Evolutionary conservation across 2,113 vertebrate genomes (phyloP).

Genomic region (Nibea albiflora): DNA sequence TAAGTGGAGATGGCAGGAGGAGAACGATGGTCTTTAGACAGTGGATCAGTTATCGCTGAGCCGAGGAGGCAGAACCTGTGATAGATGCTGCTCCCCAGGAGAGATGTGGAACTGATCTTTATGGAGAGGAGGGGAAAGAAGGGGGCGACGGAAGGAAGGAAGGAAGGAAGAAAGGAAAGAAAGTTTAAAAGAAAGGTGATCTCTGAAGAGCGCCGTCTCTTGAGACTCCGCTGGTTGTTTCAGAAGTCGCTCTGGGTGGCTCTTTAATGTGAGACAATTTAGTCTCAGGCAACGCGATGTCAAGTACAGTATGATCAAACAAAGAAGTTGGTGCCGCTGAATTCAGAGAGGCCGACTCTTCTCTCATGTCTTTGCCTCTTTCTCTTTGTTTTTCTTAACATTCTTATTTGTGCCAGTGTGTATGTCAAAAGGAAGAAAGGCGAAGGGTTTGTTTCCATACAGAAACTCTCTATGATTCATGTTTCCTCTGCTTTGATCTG

Average conservation of each 20-base stretch:
- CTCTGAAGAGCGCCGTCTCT: background rate
- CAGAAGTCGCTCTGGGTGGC: constrained; percentile 33
- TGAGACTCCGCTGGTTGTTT: constrained; percentile 10
- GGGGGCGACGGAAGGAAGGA: background rate
- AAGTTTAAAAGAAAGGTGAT: constrained; percentile 10
- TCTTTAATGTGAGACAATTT: constrained; percentile 33
- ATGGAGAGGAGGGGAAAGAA: constrained; percentile 3
- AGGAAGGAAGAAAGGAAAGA: background rate
- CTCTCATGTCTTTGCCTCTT: constrained; percentile 37
- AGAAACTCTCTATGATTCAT: constrained; percentile 78
- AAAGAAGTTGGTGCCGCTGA: constrained; percentile 17
- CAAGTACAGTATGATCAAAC: constrained; percentile 59
- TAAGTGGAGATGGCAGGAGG: constrained; percentile 43
- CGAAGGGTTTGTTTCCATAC: constrained; percentile 67
- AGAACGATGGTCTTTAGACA: constrained; percentile 48
- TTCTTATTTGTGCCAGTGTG: constrained; percentile 68
- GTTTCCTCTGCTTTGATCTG: constrained; percentile 79
- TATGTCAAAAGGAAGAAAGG: constrained; percentile 66
- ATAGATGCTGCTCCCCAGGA: constrained; percentile 52
- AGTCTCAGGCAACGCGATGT: constrained; percentile 28
- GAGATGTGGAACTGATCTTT: constrained; percentile 17
- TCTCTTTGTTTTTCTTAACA: constrained; percentile 66
- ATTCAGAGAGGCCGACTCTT: constrained; percentile 18
- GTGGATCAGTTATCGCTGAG: constrained; percentile 57
- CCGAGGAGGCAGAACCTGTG: constrained; percentile 40